A percentile compares a stretch with the other conserved stretches of the same genome.
phyloP scores from a whole-genome alignment of 2,113 vertebrate genomes.

The Calypte anna region DNA sequence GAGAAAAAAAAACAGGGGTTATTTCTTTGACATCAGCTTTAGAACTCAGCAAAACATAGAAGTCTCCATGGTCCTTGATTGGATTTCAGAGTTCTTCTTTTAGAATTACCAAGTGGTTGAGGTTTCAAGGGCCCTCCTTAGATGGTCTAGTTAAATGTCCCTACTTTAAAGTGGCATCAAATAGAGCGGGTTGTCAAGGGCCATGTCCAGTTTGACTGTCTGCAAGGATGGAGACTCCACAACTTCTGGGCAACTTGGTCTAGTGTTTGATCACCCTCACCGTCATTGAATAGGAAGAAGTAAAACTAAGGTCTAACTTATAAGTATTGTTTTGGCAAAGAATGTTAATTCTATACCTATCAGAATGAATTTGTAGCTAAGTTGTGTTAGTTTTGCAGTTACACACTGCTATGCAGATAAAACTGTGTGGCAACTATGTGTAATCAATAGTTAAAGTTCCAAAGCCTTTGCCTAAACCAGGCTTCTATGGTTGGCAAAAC shows the following conservation, averaged over 20 bases:
- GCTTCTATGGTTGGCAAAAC: neutral
- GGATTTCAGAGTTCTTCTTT: neutral
- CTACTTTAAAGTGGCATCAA: neutral
- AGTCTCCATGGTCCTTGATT: rapidly evolving
- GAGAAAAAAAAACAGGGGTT: neutral
- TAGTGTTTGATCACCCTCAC: neutral
- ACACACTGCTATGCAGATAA: neutral
- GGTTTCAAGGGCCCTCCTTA: neutral
- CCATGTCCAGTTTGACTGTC: neutral
- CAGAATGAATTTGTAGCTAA: neutral
- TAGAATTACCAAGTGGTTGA: neutral
- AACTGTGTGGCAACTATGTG: neutral
- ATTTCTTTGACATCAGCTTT: neutral
- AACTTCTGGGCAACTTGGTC: neutral
- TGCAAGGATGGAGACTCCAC: neutral
- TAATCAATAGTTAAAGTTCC: neutral
- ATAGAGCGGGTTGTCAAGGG: neutral
- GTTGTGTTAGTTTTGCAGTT: neutral
- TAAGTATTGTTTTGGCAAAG: neutral
- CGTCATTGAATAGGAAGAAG: neutral
- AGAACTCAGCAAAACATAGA: neutral
- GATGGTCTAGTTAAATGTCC: neutral
- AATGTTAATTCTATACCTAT: neutral
- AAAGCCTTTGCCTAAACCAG: neutral
- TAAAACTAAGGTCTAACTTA: neutral